These are phyloP conservation scores for Nematopogon swammerdamellus DNA, from an alignment of 2,888 invertebrate species.

Conservation along the genomic window DNA sequence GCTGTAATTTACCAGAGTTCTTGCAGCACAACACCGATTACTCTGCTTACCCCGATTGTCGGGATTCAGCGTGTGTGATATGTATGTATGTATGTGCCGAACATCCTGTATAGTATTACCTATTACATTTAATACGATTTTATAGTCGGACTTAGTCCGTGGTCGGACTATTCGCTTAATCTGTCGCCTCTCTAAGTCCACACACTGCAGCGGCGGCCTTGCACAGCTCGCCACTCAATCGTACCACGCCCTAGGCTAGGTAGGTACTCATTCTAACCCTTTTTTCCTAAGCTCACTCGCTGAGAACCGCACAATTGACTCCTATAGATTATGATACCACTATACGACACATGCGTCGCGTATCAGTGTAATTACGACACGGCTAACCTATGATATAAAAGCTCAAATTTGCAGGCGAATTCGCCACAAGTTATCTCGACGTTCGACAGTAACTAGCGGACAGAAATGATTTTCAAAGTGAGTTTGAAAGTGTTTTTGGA, in stretches of 20 bases:
- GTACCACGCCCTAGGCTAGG: neutral
- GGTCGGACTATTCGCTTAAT: too few species aligned
- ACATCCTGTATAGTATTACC: too few species aligned
- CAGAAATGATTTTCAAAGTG: constrained; percentile 37
- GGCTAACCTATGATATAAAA: constrained; percentile 1
- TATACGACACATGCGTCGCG: constrained; percentile 4
- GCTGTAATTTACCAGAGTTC: too few species aligned
- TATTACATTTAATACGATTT: too few species aligned
- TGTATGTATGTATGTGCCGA: too few species aligned
- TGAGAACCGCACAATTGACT: neutral
- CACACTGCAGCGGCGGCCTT: neutral
- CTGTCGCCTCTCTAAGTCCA: neutral
- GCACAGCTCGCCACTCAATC: neutral
- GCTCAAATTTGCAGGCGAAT: neutral
- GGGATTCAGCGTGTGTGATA: too few species aligned
- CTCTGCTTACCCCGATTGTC: too few species aligned
- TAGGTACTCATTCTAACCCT: neutral
- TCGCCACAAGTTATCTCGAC: neutral
- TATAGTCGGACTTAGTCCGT: too few species aligned
- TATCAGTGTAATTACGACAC: constrained; percentile 4
- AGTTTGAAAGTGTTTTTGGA: constrained; percentile 19
- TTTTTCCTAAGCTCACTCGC: neutral
- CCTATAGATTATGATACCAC: neutral
- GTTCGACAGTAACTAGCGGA: neutral
- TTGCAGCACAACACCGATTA: too few species aligned